phyloP scores from a whole-genome alignment of 2,113 vertebrate species.

The Dasyurus viverrinus region DNA sequence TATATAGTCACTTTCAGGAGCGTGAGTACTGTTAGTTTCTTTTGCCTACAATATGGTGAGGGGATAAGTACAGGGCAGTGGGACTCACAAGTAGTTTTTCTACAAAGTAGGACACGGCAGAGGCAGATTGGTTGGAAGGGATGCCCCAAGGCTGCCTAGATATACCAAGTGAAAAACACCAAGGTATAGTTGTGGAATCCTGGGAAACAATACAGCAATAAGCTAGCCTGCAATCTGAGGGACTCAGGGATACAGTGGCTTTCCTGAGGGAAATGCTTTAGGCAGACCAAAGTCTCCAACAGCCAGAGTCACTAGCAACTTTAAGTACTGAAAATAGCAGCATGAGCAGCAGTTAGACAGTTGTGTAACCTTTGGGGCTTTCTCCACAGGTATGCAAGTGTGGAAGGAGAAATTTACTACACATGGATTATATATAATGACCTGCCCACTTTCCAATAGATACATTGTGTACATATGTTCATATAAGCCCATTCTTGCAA shows the following conservation, averaged over 20 bases:
- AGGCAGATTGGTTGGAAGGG: background rate
- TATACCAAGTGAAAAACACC: background rate
- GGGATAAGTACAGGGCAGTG: constrained; percentile 7
- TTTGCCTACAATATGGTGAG: background rate
- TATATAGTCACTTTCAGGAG: background rate
- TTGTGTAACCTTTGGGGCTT: constrained; percentile 21
- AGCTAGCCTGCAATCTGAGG: background rate
- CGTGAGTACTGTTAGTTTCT: background rate
- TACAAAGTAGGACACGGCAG: background rate
- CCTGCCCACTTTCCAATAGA: background rate
- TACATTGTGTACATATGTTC: background rate
- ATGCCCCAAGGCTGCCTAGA: background rate
- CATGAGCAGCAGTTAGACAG: background rate
- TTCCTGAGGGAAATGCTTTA: constrained; percentile 47
- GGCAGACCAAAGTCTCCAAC: constrained; percentile 14
- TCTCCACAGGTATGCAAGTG: constrained; percentile 10
- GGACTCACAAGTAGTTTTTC: background rate
- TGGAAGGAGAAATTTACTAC: background rate
- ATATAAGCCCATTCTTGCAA: background rate
- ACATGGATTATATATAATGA: constrained; percentile 11
- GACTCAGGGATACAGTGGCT: background rate
- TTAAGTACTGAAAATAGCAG: constrained; percentile 30
- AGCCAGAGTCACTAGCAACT: background rate
- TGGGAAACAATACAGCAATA: background rate
- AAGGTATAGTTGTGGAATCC: background rate